phyloP scores from a whole-genome alignment of 23 tunicate species.

The Trididemnum nubilum region DNA sequence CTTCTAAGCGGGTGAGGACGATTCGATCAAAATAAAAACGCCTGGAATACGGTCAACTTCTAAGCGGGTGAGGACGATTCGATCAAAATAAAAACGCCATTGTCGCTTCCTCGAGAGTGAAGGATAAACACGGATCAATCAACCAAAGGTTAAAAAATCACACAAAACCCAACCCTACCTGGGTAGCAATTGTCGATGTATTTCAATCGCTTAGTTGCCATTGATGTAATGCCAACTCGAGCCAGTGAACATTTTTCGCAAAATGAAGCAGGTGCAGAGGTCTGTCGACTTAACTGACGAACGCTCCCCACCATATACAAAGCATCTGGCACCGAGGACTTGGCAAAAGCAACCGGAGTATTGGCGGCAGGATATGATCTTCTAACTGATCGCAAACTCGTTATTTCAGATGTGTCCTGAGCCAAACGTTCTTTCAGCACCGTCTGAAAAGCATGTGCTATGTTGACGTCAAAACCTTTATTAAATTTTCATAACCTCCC shows the following conservation, averaged over 20 bases:
- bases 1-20: too few relatives aligned
- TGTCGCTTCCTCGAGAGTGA: too few relatives aligned
- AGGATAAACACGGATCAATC: too few relatives aligned
- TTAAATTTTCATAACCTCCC: too few relatives aligned
- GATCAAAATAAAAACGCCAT: too few relatives aligned
- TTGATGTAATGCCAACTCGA: conserved; percentile 46
- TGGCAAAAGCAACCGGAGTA: neutral
- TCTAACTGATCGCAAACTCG: conserved; percentile 42
- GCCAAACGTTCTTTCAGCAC: conserved; percentile 64
- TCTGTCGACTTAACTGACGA: conserved; percentile 17
- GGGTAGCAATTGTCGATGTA: conserved; percentile 69
- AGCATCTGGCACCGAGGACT: conserved; percentile 61
- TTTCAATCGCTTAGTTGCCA: conserved; percentile 67
- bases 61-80: too few relatives aligned
- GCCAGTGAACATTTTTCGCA: conserved; percentile 42
- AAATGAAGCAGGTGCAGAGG: conserved; percentile 9
- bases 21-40: too few relatives aligned
- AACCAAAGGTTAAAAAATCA: too few relatives aligned
- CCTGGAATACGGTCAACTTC: too few relatives aligned
- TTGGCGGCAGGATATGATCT: neutral
- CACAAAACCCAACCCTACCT: too few relatives aligned
- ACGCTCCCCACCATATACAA: conserved; percentile 77
- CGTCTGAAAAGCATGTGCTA: too few relatives aligned
- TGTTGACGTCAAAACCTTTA: too few relatives aligned
- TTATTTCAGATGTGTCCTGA: conserved; percentile 38